These are phyloP conservation scores for Zaprionus capensis DNA, from an alignment of 1,140 invertebrate species.

Conservation along the genomic window DNA sequence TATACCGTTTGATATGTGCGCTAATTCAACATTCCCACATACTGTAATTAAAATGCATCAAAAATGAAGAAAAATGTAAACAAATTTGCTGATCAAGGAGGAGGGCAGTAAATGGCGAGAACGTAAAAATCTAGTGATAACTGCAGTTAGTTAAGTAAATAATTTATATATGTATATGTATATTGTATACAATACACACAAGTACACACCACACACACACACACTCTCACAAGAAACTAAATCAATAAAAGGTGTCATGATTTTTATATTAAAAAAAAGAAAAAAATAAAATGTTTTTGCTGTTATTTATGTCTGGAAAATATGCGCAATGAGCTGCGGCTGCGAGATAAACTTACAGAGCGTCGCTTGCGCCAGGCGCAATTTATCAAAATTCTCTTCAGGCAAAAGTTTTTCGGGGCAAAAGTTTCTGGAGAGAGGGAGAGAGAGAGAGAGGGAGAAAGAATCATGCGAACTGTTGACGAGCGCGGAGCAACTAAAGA, in stretches of 20 bases:
- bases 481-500: conserved; percentile 65
- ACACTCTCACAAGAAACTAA: conserved; percentile 53
- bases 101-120: conserved; percentile 57
- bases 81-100: conserved; percentile 56
- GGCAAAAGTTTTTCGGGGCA: conserved; percentile 33
- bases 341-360: conserved; percentile 39
- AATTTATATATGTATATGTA: conserved; percentile 58
- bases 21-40: conserved; percentile 23
- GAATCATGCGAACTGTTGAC: conserved; percentile 65
- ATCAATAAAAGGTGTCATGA: conserved; percentile 81
- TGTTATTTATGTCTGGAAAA: conserved; percentile 25
- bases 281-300: conserved; percentile 27
- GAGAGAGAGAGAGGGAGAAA: neutral
- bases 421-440: conserved; percentile 37
- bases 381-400: conserved; percentile 71
- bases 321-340: conserved; percentile 2
- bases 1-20: conserved; percentile 40
- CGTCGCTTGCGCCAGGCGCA: conserved; percentile 32
- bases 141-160: conserved; percentile 62
- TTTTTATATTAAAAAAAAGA: conserved; percentile 65
- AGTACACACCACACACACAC: neutral
- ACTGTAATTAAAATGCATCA: conserved; percentile 13
- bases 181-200: conserved; percentile 49
- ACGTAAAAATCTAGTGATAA: conserved; percentile 80
- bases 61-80: conserved; percentile 15